Evolutionary conservation across 2,888 invertebrate species (phyloP).

Genomic region (Trissolcus japonicus): DNA sequence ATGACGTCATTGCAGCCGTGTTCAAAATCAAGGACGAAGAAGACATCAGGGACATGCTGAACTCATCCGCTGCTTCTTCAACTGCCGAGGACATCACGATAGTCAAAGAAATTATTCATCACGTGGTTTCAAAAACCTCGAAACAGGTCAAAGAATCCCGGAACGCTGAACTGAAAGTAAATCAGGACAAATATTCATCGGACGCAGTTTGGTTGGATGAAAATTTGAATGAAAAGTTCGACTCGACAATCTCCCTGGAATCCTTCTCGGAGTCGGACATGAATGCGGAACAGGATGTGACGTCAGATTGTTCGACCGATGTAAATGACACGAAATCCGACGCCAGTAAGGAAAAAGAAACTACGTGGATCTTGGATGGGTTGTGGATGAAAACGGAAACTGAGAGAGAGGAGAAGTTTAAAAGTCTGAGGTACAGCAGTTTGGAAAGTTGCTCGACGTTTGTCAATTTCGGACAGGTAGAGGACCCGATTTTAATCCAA

Average conservation of each 20-base stretch:
- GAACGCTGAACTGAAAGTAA: slow-evolving; percentile 58
- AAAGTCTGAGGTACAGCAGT: slow-evolving; percentile 7
- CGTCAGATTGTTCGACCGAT: slow-evolving; percentile 61
- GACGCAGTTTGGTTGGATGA: slow-evolving; percentile 15
- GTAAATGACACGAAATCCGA: slow-evolving; percentile 64
- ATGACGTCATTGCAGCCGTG: slow-evolving; percentile 35
- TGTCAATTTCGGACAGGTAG: slow-evolving; percentile 33
- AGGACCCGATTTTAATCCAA: background rate
- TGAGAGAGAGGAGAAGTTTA: slow-evolving; percentile 29
- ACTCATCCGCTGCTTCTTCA: background rate
- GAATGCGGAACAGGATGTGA: slow-evolving; percentile 59
- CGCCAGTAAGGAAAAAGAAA: slow-evolving; percentile 61
- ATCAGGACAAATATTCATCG: background rate
- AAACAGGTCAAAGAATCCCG: slow-evolving; percentile 61
- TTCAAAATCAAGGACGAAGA: background rate
- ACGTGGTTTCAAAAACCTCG: slow-evolving; percentile 58
- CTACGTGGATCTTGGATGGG: slow-evolving; percentile 37
- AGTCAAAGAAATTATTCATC: slow-evolving; percentile 68
- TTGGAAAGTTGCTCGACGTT: slow-evolving; percentile 32
- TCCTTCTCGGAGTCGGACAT: slow-evolving; percentile 56
- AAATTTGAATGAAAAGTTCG: slow-evolving; percentile 24
- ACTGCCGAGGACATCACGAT: slow-evolving; percentile 58
- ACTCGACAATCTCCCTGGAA: slow-evolving; percentile 38
- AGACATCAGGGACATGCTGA: slow-evolving; percentile 10
- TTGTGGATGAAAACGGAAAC: slow-evolving; percentile 46